Percentiles rank a stretch among this genome's conserved stretches.
phyloP scores from a whole-genome alignment of 1,140 invertebrate genomes.

The Drosophila baimaii region DNA sequence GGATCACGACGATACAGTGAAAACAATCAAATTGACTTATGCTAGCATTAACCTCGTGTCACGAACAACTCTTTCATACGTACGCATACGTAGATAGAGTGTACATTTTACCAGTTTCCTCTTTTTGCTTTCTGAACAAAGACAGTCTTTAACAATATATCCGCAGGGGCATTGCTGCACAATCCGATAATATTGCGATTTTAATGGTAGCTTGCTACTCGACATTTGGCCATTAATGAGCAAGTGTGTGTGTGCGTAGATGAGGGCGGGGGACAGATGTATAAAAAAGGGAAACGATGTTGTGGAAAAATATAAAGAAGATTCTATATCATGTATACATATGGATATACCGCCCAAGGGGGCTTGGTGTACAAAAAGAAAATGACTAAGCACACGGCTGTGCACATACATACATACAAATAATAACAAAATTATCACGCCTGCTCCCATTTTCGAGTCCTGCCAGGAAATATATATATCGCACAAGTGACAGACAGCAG shows the following conservation, averaged over 20 bases:
- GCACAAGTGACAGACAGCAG: background rate
- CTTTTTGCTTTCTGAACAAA: constrained; percentile 68
- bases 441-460: constrained; percentile 16
- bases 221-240: constrained; percentile 72
- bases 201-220: constrained; percentile 52
- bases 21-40: constrained; percentile 49
- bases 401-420: constrained; percentile 44
- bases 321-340: constrained; percentile 16
- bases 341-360: constrained; percentile 5
- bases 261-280: constrained; percentile 40
- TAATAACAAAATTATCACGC: constrained; percentile 58
- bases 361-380: constrained; percentile 41
- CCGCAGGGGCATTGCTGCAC: constrained; percentile 31
- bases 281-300: constrained; percentile 13
- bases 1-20: constrained; percentile 35
- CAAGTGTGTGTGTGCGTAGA: constrained; percentile 55
- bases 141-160: constrained; percentile 75
- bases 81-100: constrained; percentile 33
- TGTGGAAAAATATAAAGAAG: constrained; percentile 24
- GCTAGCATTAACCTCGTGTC: constrained; percentile 40
- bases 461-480: background rate
- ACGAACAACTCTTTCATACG: constrained; percentile 31
- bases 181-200: constrained; percentile 40
- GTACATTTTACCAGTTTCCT: constrained; percentile 37
- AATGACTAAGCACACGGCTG: constrained; percentile 58